Percentiles rank a stretch among this genome's conserved stretches.
Evolutionary conservation across 2,113 vertebrate species (phyloP).

Genomic region (Zapus hudsonius): DNA sequence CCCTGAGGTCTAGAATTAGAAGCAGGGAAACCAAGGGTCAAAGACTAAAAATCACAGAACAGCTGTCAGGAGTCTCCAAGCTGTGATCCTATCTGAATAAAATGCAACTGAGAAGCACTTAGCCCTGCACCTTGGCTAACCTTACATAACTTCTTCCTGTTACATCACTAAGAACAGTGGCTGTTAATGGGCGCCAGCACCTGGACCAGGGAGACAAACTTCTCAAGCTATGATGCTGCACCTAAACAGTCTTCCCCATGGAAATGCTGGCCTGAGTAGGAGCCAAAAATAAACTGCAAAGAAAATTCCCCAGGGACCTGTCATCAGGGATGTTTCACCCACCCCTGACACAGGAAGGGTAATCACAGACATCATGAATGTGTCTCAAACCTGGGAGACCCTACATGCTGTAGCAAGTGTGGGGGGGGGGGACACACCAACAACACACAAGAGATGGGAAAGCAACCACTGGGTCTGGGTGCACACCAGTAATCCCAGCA

Average conservation of each 20-base stretch:
- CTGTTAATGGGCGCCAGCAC: conserved; percentile 46
- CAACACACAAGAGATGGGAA: neutral
- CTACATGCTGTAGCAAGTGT: neutral
- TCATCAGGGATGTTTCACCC: conserved; percentile 49
- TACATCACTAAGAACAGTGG: conserved; percentile 47
- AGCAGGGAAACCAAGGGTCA: neutral
- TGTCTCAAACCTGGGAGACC: neutral
- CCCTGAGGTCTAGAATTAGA: neutral
- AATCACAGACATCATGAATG: neutral
- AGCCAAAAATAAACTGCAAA: conserved; percentile 72
- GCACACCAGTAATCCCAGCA: neutral
- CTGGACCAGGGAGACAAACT: conserved; percentile 10
- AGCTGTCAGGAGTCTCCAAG: neutral
- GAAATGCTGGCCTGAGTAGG: conserved; percentile 55
- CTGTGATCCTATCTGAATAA: conserved; percentile 45
- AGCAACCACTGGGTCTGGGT: neutral
- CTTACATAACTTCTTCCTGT: conserved; percentile 56
- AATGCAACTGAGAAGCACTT: conserved; percentile 48
- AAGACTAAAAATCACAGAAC: conserved; percentile 8
- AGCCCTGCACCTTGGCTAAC: conserved; percentile 21
- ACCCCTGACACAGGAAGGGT: conserved; percentile 8
- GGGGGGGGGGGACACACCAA: no score
- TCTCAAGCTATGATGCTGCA: conserved; percentile 35
- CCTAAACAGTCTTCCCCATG: conserved; percentile 54
- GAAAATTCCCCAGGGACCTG: conserved; percentile 57